Conservation (phyloP, 2,113 vertebrate genomes). For the Cairina moschata region DNA sequence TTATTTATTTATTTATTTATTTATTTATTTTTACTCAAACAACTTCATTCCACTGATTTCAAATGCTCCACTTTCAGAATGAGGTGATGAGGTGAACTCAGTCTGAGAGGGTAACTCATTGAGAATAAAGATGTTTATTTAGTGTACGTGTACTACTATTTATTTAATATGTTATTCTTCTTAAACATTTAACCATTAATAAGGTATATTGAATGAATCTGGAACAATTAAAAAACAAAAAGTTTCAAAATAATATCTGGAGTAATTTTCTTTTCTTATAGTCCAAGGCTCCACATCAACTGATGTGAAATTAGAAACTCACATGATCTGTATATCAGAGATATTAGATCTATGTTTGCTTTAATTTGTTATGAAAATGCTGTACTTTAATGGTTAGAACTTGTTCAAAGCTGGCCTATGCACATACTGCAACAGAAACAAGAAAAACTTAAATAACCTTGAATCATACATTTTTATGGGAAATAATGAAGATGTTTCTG, state of each 20-base stretch:
- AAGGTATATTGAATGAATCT: neutral
- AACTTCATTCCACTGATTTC: neutral
- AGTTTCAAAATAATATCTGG: neutral
- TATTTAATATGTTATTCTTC: neutral
- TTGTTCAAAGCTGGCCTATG: neutral
- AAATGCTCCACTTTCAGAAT: neutral
- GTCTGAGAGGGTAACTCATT: neutral
- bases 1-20: no score
- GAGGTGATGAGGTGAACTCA: neutral
- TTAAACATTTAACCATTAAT: neutral
- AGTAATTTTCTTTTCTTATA: neutral
- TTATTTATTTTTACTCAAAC: neutral
- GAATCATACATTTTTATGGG: neutral
- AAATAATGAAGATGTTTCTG: neutral
- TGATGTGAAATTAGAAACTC: neutral
- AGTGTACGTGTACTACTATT: neutral
- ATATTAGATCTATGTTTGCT: neutral
- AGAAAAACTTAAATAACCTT: neutral
- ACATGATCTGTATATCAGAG: neutral
- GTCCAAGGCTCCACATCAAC: neutral
- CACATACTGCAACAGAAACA: neutral
- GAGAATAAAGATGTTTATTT: neutral
- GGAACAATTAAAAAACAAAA: neutral
- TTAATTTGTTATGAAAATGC: neutral
- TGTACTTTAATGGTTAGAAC: neutral